Percentiles rank a stretch among this genome's conserved stretches.
Evolutionary conservation across 2,113 vertebrate genomes (phyloP).

Genomic region (Hiodon tergisus): DNA sequence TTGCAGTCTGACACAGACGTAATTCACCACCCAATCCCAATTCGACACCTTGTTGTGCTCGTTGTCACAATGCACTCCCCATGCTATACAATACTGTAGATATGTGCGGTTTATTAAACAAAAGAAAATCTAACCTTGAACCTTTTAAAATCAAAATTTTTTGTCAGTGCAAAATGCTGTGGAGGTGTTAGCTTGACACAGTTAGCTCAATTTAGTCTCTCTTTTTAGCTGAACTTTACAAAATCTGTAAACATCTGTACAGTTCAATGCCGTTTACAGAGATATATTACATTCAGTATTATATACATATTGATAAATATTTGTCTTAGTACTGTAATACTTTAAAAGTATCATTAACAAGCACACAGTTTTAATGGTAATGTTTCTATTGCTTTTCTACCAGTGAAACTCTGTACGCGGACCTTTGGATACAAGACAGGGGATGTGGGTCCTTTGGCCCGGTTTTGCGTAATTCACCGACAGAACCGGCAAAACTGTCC

Average conservation of each 20-base stretch:
- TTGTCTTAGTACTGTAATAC: slow-evolving; percentile 1
- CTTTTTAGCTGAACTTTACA: neutral
- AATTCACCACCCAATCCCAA: too few relatives aligned
- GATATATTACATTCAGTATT: slow-evolving; percentile 15
- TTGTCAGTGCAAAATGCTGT: slow-evolving; percentile 27
- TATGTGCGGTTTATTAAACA: slow-evolving; percentile 34
- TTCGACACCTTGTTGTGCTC: slow-evolving; percentile 12
- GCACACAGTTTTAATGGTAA: neutral
- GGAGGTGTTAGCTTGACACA: slow-evolving; percentile 10
- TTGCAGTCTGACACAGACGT: neutral
- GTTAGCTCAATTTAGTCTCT: slow-evolving; percentile 3
- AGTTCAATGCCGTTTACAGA: slow-evolving; percentile 17
- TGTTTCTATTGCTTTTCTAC: slow-evolving; percentile 5
- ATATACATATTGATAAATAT: slow-evolving; percentile 11
- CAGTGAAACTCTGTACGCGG: neutral
- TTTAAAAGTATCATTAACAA: slow-evolving; percentile 1
- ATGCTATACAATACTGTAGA: slow-evolving; percentile 35
- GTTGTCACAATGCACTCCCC: slow-evolving; percentile 27
- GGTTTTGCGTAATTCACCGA: neutral
- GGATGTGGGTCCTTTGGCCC: neutral
- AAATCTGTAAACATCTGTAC: slow-evolving; percentile 7
- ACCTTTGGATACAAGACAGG: neutral
- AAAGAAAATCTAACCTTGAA: neutral
- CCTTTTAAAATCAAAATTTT: neutral
- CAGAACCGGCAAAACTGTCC: neutral